A percentile compares a stretch with the other conserved stretches of the same genome.
Conservation (phyloP, 2,888 invertebrate species). For the Tipula lateralis region DNA sequence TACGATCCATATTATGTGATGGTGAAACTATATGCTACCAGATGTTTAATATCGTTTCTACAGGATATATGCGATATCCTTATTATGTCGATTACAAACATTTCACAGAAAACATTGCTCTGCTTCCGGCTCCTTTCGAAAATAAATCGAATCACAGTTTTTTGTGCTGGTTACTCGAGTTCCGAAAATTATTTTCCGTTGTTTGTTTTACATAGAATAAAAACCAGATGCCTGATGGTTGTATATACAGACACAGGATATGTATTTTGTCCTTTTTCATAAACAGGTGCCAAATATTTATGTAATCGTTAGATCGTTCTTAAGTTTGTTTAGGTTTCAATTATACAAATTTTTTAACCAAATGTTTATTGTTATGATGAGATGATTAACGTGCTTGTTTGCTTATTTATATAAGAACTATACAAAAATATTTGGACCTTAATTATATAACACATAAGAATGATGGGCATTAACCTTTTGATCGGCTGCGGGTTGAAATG, state of each 20-base stretch:
- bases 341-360: background rate
- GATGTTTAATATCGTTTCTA: background rate
- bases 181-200: background rate
- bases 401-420: background rate
- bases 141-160: background rate
- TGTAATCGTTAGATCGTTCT: background rate
- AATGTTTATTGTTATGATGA: background rate
- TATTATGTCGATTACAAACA: background rate
- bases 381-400: background rate
- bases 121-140: background rate
- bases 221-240: background rate
- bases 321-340: background rate
- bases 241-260: background rate
- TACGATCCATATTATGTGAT: background rate
- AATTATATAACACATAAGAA: background rate
- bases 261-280: background rate
- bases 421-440: slow-evolving; percentile 6
- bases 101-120: background rate
- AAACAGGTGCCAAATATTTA: slow-evolving; percentile 19
- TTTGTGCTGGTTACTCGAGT: background rate
- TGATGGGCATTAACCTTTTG: background rate
- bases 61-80: background rate
- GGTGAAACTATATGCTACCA: background rate
- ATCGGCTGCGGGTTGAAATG: background rate
- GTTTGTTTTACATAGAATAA: background rate